These are phyloP conservation scores for Heterodera filipjevi DNA, from an alignment of 2,888 invertebrate genomes.

Conservation along the genomic window DNA sequence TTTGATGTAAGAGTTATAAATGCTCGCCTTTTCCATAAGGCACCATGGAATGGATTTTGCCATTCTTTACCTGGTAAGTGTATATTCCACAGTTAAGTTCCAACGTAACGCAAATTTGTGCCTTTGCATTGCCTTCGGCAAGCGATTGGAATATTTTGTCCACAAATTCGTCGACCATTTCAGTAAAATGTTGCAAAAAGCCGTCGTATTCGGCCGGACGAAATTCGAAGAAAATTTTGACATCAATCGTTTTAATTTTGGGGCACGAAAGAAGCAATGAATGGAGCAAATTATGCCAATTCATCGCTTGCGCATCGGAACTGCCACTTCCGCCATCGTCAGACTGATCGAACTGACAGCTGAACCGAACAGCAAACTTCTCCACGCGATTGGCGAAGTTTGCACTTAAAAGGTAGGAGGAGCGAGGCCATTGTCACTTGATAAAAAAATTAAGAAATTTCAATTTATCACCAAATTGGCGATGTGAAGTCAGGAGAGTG, in stretches of 20 bases:
- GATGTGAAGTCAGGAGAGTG: not conserved
- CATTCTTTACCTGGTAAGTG: not conserved
- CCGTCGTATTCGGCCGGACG: not conserved
- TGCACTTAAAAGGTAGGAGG: not conserved
- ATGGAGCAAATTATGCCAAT: not conserved
- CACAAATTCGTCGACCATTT: not conserved
- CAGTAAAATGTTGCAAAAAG: not conserved
- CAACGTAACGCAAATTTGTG: not conserved
- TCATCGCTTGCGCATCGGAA: slow-evolving; percentile 1
- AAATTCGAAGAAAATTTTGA: not conserved
- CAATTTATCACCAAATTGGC: not conserved
- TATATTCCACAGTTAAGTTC: not conserved
- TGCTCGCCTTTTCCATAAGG: no score
- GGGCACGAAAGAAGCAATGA: not conserved
- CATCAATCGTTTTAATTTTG: not conserved
- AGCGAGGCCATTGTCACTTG: not conserved
- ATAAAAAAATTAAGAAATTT: not conserved
- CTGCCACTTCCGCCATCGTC: not conserved
- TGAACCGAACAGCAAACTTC: not conserved
- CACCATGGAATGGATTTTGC: no score
- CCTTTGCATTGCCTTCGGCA: not conserved
- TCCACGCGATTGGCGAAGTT: not conserved
- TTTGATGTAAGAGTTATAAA: not conserved
- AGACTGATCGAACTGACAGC: not conserved
- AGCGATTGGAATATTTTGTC: not conserved